Evolutionary conservation across 2,797 vertebrate genomes (phyloP).

Genomic region (Garrulus glandarius): DNA sequence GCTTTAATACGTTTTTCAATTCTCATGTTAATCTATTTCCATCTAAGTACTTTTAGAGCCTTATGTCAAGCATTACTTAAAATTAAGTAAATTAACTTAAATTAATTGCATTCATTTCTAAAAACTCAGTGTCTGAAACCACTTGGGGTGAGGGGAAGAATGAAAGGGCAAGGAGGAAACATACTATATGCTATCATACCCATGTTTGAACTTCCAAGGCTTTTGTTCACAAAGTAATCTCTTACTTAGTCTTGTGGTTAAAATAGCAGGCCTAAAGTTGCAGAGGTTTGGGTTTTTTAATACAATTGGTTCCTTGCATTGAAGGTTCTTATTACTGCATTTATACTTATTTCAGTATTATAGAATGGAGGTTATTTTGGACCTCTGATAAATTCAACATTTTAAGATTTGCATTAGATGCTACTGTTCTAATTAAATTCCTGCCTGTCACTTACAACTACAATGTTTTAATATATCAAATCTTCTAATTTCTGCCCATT

Average conservation of each 20-base stretch:
- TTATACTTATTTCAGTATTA: not conserved
- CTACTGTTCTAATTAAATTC: not conserved
- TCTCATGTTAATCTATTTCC: not conserved
- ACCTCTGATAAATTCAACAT: not conserved
- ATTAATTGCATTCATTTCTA: not conserved
- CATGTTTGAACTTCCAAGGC: not conserved
- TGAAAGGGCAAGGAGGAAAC: not conserved
- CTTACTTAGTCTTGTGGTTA: not conserved
- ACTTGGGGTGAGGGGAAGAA: fast-evolving
- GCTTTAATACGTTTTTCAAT: not conserved
- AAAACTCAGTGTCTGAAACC: not conserved
- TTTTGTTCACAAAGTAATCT: not conserved
- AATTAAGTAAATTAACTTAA: not conserved
- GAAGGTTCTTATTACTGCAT: not conserved
- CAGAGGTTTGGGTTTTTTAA: not conserved
- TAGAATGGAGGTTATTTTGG: not conserved
- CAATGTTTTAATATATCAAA: not conserved
- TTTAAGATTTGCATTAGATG: not conserved
- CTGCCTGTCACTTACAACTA: not conserved
- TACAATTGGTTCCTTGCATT: not conserved
- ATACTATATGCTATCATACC: not conserved
- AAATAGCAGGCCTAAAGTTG: not conserved
- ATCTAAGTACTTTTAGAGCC: not conserved
- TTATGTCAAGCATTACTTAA: not conserved
- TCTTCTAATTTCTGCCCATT: not conserved